Percentiles rank a stretch among this genome's conserved stretches.
Conservation (phyloP, 1,140 invertebrate genomes). For the Fopius arisanus region DNA sequence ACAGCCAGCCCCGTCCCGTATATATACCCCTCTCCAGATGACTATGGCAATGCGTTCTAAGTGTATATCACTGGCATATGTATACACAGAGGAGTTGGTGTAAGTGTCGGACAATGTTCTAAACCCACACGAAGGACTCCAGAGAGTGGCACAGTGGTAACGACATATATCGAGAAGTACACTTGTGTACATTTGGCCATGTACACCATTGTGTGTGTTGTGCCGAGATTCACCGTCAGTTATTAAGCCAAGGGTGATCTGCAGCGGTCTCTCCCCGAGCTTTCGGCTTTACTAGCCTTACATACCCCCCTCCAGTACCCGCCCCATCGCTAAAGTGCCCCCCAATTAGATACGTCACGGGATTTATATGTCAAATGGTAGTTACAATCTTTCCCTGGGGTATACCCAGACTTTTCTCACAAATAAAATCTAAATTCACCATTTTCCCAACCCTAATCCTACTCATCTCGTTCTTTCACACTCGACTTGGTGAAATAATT, state of each 20-base stretch:
- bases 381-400: conserved; percentile 40
- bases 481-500: too few relatives aligned
- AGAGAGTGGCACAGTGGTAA: conserved; percentile 13
- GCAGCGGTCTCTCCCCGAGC: conserved; percentile 31
- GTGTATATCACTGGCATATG: not conserved
- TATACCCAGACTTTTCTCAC: not conserved
- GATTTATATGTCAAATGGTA: conserved; percentile 55
- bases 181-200: not conserved
- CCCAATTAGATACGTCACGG: conserved; percentile 63
- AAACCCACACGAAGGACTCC: not conserved
- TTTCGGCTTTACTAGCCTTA: not conserved
- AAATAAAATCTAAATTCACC: not conserved
- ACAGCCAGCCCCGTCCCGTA: conserved; percentile 32
- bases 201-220: not conserved
- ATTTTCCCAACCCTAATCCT: not conserved
- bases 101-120: not conserved
- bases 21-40: not conserved
- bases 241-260: conserved; percentile 59
- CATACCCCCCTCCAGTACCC: not conserved
- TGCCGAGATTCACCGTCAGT: conserved; percentile 43
- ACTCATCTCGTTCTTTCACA: too few relatives aligned
- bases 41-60: not conserved
- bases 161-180: not conserved
- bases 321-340: conserved; percentile 53
- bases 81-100: not conserved